Evolutionary conservation across 2,888 invertebrate genomes (phyloP).

Genomic region (Cerceris ruficornis): DNA sequence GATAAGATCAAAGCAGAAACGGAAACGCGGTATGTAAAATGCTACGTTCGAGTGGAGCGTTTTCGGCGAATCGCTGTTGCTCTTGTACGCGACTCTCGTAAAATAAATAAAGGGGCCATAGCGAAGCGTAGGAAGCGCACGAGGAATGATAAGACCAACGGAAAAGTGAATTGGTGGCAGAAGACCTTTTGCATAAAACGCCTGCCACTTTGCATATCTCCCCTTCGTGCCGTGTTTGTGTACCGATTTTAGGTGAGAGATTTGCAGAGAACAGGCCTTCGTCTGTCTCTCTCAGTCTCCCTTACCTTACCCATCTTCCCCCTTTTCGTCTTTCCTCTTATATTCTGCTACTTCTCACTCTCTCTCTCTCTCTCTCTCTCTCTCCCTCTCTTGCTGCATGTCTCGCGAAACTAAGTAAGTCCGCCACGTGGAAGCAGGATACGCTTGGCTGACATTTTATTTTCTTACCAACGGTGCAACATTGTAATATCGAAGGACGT

Average conservation of each 20-base stretch:
- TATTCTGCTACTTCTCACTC: background rate
- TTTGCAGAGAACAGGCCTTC: constrained; percentile 54
- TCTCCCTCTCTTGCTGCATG: background rate
- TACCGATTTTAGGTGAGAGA: constrained; percentile 60
- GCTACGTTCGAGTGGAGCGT: background rate
- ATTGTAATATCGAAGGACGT: background rate
- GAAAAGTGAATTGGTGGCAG: constrained; percentile 74
- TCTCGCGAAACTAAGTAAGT: background rate
- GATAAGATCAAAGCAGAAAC: background rate
- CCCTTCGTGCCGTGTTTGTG: constrained; percentile 58
- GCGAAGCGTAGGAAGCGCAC: constrained; percentile 29
- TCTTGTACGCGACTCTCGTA: constrained; percentile 20
- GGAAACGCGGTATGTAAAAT: background rate
- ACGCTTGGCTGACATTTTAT: background rate
- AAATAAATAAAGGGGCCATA: constrained; percentile 60
- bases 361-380: background rate
- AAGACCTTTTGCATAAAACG: constrained; percentile 74
- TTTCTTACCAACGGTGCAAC: background rate
- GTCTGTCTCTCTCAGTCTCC: constrained; percentile 14
- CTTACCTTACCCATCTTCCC: background rate
- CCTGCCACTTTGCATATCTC: constrained; percentile 73
- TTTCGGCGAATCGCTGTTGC: constrained; percentile 7
- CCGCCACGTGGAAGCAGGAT: background rate
- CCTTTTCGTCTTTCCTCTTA: background rate
- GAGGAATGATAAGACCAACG: constrained; percentile 62